Base-by-base conservation (phyloP, 2,797 vertebrate genomes). In the Lycodopsis pacificus region DNA sequence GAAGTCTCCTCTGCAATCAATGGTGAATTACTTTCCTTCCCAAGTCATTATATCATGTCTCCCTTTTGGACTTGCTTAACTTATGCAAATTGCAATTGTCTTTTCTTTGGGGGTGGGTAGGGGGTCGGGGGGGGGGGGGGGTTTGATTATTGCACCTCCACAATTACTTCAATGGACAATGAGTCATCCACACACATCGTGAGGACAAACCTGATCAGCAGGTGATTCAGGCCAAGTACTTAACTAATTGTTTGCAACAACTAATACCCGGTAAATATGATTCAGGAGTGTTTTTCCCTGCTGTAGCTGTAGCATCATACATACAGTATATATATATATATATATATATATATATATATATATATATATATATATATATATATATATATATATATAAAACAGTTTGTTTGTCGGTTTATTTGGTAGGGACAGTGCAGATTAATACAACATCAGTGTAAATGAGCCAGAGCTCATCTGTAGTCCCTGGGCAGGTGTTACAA, bases 1-100 rank as follows among this genome's bases (percentile, higher is more conserved):
- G 84, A 85, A 85, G 85, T 90, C 83, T 88, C 84, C 84, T 91
- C 90, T 69, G 76, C 86, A 85, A 81, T 91, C 81, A 84, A 73
- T 54, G 46, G 61, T 72, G 82, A 85, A 91, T 88, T 79, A 73
- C 48, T 75, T 86, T 68, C 32, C 64, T 70, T 81, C 68, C 30
- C 48, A 66, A 77, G 84, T 69, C 76, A 89, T 81, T 78, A 83
- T 77, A 73, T 86, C 34, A 65, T 64, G 62, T 82, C 79, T 83
- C 51, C 51, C 14, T 67, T 53, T 71, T 76, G 53, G 62, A 72
- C 54, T 77, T 53, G 48, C 62, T 84, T 56, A 48, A 58, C 46
- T 85, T 78, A 46, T 84, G 74, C 56, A 73, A 83, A 83, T 81
- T 85, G 57, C 76, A 81, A 73, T 83, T 86, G 69, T 85, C 66